These are phyloP conservation scores for Chlorodrepanis virens DNA, from an alignment of 2,113 vertebrate species.

Conservation along the genomic window DNA sequence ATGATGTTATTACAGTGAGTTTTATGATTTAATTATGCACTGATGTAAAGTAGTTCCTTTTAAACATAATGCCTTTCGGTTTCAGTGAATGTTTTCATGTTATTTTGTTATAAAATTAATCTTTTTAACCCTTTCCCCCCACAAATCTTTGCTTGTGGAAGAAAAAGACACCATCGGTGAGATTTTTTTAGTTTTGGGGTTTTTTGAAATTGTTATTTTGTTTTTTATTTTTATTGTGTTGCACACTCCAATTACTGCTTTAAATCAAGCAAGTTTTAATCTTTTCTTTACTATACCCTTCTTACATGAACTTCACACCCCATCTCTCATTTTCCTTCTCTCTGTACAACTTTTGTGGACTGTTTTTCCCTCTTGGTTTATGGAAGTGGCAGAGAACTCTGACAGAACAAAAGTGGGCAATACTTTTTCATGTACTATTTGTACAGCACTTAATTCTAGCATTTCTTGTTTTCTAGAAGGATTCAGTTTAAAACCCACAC, in stretches of 20 bases:
- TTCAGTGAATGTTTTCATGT: not conserved
- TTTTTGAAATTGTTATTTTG: not conserved
- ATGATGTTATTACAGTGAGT: not conserved
- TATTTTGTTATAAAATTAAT: not conserved
- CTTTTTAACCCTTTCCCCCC: not conserved
- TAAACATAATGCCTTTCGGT: not conserved
- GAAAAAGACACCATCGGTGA: not conserved
- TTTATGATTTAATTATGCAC: not conserved
- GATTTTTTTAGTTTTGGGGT: not conserved
- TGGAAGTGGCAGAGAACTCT: not conserved
- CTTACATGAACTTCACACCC: not conserved
- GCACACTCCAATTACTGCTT: not conserved
- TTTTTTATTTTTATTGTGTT: not conserved
- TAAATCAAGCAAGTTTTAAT: not conserved
- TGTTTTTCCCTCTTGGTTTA: rapidly evolving
- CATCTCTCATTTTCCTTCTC: not conserved
- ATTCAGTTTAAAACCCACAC: not conserved
- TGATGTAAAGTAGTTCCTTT: not conserved
- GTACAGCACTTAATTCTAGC: not conserved
- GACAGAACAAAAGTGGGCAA: not conserved
- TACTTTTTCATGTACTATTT: not conserved
- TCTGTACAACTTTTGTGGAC: not conserved
- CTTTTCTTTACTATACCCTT: not conserved
- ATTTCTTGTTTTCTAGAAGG: not conserved
- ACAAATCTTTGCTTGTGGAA: not conserved